Base-by-base conservation (phyloP, 2,113 vertebrate species). In the Menidia beryllina region DNA sequence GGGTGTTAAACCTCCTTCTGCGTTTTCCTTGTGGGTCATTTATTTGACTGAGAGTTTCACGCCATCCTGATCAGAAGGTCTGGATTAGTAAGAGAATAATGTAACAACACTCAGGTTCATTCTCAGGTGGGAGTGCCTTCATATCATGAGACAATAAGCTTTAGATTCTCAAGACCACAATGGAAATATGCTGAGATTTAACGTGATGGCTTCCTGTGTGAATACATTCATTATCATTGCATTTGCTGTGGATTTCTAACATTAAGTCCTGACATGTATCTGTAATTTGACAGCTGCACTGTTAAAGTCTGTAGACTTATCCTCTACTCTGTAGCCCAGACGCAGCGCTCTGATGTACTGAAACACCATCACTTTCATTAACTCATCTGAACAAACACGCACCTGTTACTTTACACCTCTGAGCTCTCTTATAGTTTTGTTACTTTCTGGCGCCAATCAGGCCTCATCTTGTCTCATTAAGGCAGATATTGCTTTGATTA, bases 391-490 rank as follows among this genome's bases (percentile, higher is more conserved):
- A 34, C 45, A 8, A 36, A 10, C 14, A 62, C 1, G 12, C 26
- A 7, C 23, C 49, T 62, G 15, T 23, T 7, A 39, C 30, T 30
- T 30, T n/a, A n/a, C n/a, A 64, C 48, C 24, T 36, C 0, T 14
- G 6, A 21, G 0, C 8, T 54, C 9, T n/a, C 17, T 1, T 30
- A n/a, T n/a, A n/a, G n/a, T n/a, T n/a, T n/a, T 53, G 19, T 26
- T 34, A 54, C 9, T 23, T 52, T 20, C 20, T 15, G 68, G 68
- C 71, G 83, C 81, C 65, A 48, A 81, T 83, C 61, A 21, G 48
- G 57, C 53, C 66, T 75, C 26, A 50, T 72, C 47, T 66, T 63
- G 83, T 85, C 53, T 49, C 56, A 75, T 81, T 15, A 56, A 26
- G 45, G 52, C 48, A 68, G 58, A 39, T 9, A 51, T 12, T 10